phyloP scores from a whole-genome alignment of 2,113 vertebrate species.

The Rhegmatorhina hoffmannsi region DNA sequence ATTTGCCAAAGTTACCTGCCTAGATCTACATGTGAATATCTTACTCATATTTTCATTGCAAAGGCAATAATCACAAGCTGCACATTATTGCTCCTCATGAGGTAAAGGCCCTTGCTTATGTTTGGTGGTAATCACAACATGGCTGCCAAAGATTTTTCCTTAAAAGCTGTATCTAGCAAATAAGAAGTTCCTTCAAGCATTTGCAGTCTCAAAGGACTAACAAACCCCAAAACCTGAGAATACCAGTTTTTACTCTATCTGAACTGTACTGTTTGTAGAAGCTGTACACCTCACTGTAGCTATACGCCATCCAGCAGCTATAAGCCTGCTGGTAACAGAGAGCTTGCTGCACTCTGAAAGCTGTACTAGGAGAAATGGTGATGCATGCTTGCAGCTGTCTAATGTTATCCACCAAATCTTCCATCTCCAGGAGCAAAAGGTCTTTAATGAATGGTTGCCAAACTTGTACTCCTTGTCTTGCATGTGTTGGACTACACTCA shows the following conservation, averaged over 20 bases:
- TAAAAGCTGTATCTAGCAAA: neutral
- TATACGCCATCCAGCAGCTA: neutral
- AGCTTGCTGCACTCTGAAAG: neutral
- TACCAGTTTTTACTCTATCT: neutral
- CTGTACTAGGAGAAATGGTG: neutral
- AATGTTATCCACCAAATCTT: conserved; percentile 29
- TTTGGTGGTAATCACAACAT: neutral
- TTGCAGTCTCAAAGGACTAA: neutral
- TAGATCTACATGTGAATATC: accelerated
- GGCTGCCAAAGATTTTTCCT: neutral
- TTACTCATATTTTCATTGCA: neutral
- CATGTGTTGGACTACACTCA: neutral
- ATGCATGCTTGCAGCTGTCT: conserved; percentile 20
- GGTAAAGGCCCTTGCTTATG: neutral
- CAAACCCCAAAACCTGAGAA: neutral
- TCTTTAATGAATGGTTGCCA: conserved; percentile 19
- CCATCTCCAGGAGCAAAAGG: conserved; percentile 23
- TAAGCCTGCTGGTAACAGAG: neutral
- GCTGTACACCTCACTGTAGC: neutral
- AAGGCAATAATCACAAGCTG: neutral
- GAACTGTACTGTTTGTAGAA: neutral
- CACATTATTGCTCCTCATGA: neutral
- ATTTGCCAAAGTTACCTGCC: neutral
- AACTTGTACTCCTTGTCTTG: conserved; percentile 13
- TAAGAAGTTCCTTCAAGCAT: neutral